Conservation (phyloP, 2,888 invertebrate species). For the Lumbricus terrestris region DNA sequence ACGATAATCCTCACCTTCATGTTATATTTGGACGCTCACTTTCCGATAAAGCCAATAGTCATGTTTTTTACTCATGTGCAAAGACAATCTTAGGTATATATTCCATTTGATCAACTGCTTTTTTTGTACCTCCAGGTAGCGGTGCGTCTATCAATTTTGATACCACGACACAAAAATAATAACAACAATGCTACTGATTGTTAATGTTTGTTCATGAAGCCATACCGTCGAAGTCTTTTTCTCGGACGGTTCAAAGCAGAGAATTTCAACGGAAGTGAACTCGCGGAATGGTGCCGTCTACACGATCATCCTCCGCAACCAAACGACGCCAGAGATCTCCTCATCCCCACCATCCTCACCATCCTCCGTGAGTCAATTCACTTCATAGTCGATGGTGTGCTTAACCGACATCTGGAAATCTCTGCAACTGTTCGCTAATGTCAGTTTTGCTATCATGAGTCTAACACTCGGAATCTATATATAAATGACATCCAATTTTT, state of each 20-base stretch:
- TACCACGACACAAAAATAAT: too few relatives aligned
- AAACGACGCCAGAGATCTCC: not conserved
- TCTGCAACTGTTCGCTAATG: not conserved
- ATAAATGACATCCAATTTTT: not conserved
- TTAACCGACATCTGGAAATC: not conserved
- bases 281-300: constrained; percentile 1
- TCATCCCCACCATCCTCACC: not conserved
- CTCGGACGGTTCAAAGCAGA: not conserved
- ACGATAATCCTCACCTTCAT: too few relatives aligned
- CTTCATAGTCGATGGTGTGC: not conserved
- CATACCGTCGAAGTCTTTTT: not conserved
- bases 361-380: not conserved
- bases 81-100: too few relatives aligned
- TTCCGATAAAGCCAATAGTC: too few relatives aligned
- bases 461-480: not conserved
- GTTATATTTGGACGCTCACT: too few relatives aligned
- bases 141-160: too few relatives aligned
- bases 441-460: not conserved
- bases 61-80: too few relatives aligned
- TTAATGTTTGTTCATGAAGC: not conserved
- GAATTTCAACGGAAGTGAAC: not conserved
- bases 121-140: too few relatives aligned
- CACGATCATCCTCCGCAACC: constrained; percentile 10
- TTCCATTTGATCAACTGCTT: too few relatives aligned
- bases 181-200: not conserved